A percentile compares a stretch with the other conserved stretches of the same genome.
phyloP scores from a whole-genome alignment of 2,888 invertebrate genomes.

The Sclerodermus sp. region DNA sequence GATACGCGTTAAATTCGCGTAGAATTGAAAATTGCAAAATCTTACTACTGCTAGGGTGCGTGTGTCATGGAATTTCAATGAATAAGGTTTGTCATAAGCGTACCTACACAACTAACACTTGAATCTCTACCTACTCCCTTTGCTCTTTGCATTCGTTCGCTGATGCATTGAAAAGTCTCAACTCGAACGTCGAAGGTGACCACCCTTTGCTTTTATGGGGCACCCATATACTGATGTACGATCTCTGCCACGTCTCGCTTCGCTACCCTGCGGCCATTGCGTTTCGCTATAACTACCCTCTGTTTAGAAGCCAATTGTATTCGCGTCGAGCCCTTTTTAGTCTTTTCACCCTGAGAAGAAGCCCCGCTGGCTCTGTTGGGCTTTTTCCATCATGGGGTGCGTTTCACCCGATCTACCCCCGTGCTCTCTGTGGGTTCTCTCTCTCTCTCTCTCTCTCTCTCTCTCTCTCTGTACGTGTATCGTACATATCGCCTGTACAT shows the following conservation, averaged over 20 bases:
- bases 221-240: neutral
- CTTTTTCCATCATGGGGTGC: constrained; percentile 37
- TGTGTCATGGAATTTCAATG: too few species aligned
- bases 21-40: too few species aligned
- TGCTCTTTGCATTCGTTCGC: constrained; percentile 4
- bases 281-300: constrained; percentile 48
- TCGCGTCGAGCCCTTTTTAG: constrained; percentile 39
- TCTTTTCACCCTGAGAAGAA: constrained; percentile 39
- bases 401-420: neutral
- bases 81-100: too few species aligned
- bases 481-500: too few species aligned
- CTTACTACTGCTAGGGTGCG: too few species aligned
- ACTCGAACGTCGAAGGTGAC: constrained; percentile 38
- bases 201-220: constrained; percentile 39
- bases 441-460: constrained; percentile 4
- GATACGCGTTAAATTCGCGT: too few species aligned
- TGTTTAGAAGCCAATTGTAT: constrained; percentile 50
- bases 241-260: neutral
- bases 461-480: too few species aligned
- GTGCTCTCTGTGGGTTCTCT: constrained; percentile 11
- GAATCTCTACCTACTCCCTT: neutral
- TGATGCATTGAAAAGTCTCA: constrained; percentile 35
- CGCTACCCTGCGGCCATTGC: constrained; percentile 30
- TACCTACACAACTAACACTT: too few species aligned
- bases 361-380: constrained; percentile 47